Conservation (phyloP, 1,140 invertebrate genomes). For the Lordiphosa stackelbergi region DNA sequence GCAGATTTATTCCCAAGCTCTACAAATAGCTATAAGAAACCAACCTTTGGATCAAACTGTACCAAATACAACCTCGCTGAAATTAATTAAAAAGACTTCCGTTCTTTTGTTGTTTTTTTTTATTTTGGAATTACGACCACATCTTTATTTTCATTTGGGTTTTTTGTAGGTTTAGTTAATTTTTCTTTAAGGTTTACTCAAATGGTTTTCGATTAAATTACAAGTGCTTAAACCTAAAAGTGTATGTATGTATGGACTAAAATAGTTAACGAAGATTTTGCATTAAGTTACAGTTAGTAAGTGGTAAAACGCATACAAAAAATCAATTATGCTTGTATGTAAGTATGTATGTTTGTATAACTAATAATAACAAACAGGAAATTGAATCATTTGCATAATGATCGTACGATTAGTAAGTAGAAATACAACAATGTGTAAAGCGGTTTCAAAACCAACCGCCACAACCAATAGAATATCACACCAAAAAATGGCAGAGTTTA, state of each 20-base stretch:
- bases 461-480: constrained; percentile 77
- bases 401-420: constrained; percentile 40
- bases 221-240: constrained; percentile 69
- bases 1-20: too few relatives aligned
- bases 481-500: constrained; percentile 71
- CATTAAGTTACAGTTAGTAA: constrained; percentile 56
- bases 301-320: constrained; percentile 51
- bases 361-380: constrained; percentile 64
- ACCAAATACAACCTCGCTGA: too few relatives aligned
- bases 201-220: constrained; percentile 74
- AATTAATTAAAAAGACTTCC: constrained; percentile 3
- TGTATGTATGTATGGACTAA: constrained; percentile 70
- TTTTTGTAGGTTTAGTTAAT: constrained; percentile 68
- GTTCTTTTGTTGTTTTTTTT: constrained; percentile 15
- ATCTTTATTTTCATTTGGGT: constrained; percentile 65
- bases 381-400: constrained; percentile 48
- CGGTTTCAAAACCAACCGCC: constrained; percentile 57
- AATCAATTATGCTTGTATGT: constrained; percentile 29
- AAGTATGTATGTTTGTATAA: constrained; percentile 27
- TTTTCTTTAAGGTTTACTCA: constrained; percentile 67
- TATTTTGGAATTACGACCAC: constrained; percentile 54
- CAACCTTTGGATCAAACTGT: too few relatives aligned
- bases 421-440: constrained; percentile 75
- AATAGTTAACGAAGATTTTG: constrained; percentile 68
- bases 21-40: too few relatives aligned